These are phyloP conservation scores for Nomada fucata DNA, from an alignment of 2,888 invertebrate species.

Conservation along the genomic window DNA sequence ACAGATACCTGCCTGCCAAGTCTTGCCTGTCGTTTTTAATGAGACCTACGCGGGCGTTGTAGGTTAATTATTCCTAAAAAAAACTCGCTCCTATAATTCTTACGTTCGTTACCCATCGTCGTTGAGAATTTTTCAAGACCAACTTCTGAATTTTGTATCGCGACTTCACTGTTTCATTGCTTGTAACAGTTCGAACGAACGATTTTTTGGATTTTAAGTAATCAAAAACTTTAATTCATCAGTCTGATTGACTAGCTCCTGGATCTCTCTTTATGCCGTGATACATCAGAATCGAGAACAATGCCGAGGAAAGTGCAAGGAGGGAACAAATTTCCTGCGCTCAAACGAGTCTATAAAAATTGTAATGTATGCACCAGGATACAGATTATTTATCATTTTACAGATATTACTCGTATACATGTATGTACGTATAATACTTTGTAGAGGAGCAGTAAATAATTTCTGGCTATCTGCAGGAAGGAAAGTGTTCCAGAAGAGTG, in stretches of 20 bases:
- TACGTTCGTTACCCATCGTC: conserved; percentile 39
- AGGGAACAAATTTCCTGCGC: neutral
- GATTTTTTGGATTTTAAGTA: neutral
- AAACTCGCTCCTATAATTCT: conserved; percentile 42
- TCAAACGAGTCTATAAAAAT: conserved; percentile 13
- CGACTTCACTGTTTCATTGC: neutral
- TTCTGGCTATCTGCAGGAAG: too few relatives aligned
- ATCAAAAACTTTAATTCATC: neutral
- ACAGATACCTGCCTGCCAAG: conserved; percentile 53
- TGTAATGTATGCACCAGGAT: conserved; percentile 18
- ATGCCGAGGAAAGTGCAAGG: neutral
- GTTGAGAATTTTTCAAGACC: conserved; percentile 13
- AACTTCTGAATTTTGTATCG: conserved; percentile 12
- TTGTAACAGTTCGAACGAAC: neutral
- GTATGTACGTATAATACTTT: too few relatives aligned
- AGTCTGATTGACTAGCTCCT: neutral
- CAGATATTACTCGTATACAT: too few relatives aligned
- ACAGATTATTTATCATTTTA: neutral
- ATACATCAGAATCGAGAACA: conserved; percentile 11
- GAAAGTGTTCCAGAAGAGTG: neutral
- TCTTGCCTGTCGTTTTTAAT: conserved; percentile 61
- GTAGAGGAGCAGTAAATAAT: too few relatives aligned
- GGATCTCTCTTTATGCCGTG: neutral
- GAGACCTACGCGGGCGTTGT: conserved; percentile 48
- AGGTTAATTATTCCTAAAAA: conserved; percentile 54